Conservation (phyloP, 2,113 vertebrate genomes). For the Rallus limicola region DNA sequence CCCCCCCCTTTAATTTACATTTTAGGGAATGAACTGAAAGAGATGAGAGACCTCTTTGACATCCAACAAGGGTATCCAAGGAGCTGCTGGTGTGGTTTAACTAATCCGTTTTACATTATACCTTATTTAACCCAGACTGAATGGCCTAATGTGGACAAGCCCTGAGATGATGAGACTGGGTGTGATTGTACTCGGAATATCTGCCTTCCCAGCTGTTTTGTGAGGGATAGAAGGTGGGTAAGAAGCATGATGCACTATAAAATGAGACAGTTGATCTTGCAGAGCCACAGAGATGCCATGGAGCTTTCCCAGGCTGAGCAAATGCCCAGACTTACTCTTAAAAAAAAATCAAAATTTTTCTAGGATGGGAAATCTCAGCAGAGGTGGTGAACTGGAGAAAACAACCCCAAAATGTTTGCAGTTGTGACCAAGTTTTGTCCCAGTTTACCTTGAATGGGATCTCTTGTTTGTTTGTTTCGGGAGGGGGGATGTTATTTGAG, state of each 20-base stretch:
- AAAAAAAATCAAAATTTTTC: not conserved
- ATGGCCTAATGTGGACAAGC: not conserved
- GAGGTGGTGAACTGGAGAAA: not conserved
- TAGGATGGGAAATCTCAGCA: not conserved
- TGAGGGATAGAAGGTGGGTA: not conserved
- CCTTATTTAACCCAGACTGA: not conserved
- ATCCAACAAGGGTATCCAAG: not conserved
- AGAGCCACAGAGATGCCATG: accelerated
- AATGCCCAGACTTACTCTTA: not conserved
- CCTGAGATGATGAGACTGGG: not conserved
- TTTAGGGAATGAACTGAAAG: not conserved
- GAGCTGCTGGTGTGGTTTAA: not conserved
- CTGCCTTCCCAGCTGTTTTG: not conserved
- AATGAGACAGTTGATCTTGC: not conserved
- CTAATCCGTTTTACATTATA: not conserved
- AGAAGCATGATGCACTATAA: not conserved
- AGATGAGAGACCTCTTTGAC: not conserved
- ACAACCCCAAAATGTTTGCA: not conserved
- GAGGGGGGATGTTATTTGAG: not conserved
- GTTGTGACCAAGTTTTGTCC: not conserved
- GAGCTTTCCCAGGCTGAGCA: not conserved
- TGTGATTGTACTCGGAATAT: not conserved
- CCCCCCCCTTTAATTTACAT: slow-evolving; percentile 1
- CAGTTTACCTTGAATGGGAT: not conserved
- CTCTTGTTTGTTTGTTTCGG: not conserved